phyloP scores from a whole-genome alignment of 2,888 invertebrate genomes.

The Phengaris arion region DNA sequence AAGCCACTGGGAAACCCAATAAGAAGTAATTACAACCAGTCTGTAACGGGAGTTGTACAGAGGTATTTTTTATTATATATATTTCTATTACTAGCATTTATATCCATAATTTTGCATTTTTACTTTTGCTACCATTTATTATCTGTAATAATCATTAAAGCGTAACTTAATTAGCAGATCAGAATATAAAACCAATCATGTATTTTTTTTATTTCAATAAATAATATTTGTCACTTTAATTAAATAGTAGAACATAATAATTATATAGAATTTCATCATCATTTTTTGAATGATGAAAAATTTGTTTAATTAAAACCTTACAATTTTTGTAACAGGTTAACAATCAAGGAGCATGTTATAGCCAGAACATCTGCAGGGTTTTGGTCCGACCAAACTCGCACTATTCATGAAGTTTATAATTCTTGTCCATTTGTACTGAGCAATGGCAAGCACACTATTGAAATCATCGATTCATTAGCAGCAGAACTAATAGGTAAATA shows the following conservation, averaged over 20 bases:
- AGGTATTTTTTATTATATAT: constrained; percentile 56
- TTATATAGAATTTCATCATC: too few relatives aligned
- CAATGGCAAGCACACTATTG: constrained; percentile 81
- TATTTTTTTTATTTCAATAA: too few relatives aligned
- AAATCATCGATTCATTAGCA: constrained; percentile 86
- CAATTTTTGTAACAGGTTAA: constrained; percentile 66
- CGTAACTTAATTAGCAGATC: too few relatives aligned
- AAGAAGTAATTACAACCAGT: constrained; percentile 85
- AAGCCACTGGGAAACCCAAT: constrained; percentile 88
- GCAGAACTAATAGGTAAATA: constrained; percentile 82
- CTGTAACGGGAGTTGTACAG: constrained; percentile 88
- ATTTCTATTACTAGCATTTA: too few relatives aligned
- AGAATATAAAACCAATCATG: too few relatives aligned
- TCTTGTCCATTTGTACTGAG: constrained; percentile 88
- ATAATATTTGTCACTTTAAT: too few relatives aligned
- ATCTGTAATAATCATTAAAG: too few relatives aligned
- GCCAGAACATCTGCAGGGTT: constrained; percentile 91
- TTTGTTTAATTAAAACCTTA: background rate
- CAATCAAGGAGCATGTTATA: constrained; percentile 90
- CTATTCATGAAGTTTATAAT: constrained; percentile 88
- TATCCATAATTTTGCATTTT: too few relatives aligned
- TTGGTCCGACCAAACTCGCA: constrained; percentile 90
- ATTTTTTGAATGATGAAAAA: too few relatives aligned
- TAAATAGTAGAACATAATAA: too few relatives aligned
- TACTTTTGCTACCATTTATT: too few relatives aligned